phyloP scores from a whole-genome alignment of 2,113 vertebrate species.

The Tauraco erythrolophus region DNA sequence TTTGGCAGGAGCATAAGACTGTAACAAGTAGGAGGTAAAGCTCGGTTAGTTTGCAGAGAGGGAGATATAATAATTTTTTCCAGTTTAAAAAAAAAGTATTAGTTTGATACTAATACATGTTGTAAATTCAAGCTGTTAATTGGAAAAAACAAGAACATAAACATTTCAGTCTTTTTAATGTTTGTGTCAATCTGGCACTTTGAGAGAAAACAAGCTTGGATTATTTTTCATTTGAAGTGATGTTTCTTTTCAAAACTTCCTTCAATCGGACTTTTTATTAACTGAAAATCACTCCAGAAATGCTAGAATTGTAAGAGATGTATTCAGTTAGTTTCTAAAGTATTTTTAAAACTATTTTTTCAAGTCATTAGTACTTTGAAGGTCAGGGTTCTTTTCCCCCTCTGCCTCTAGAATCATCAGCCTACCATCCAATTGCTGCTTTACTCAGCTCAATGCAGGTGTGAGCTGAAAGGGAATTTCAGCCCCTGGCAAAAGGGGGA shows the following conservation, averaged over 20 bases:
- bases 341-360: neutral
- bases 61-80: neutral
- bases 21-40: neutral
- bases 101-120: neutral
- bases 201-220: neutral
- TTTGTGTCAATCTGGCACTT: neutral
- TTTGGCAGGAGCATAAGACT: neutral
- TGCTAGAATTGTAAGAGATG: neutral
- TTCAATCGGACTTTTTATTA: neutral
- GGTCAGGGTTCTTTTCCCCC: rapidly evolving
- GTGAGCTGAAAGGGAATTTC: neutral
- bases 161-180: neutral
- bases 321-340: neutral
- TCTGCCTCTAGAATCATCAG: neutral
- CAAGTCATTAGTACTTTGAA: neutral
- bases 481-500: neutral
- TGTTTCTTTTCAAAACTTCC: neutral
- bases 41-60: neutral
- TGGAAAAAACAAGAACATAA: neutral
- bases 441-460: neutral
- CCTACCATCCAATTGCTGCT: neutral
- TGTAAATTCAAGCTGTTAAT: constrained; percentile 30
- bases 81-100: neutral
- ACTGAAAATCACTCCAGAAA: neutral
- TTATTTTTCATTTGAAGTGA: constrained; percentile 19